Conservation (phyloP, 2,113 vertebrate genomes). For the Pygoscelis adeliae region DNA sequence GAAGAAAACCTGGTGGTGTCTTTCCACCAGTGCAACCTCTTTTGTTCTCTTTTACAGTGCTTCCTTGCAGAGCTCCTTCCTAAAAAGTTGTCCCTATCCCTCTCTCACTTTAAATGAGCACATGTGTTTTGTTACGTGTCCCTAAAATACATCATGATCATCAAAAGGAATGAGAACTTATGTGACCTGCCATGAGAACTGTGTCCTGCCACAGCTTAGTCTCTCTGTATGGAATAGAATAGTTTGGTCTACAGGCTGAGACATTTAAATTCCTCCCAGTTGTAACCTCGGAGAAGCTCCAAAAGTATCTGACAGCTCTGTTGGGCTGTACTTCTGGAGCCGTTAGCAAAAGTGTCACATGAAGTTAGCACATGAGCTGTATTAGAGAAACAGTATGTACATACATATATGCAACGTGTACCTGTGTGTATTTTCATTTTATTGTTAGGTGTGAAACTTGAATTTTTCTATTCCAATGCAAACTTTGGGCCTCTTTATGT, state of each 20-base stretch:
- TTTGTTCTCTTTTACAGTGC: not conserved
- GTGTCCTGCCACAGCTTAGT: not conserved
- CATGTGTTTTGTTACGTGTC: not conserved
- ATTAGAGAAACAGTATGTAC: not conserved
- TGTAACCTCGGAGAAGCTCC: not conserved
- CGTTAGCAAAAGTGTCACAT: not conserved
- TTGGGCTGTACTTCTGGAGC: not conserved
- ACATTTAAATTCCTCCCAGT: not conserved
- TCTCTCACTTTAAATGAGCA: not conserved
- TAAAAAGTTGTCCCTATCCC: not conserved
- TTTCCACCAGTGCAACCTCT: not conserved
- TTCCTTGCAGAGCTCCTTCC: not conserved
- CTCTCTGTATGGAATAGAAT: not conserved
- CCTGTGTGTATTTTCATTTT: not conserved
- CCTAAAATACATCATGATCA: not conserved
- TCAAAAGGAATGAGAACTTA: not conserved
- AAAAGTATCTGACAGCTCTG: not conserved
- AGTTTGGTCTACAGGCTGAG: not conserved
- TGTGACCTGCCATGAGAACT: not conserved
- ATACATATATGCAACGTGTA: fast-evolving
- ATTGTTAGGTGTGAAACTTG: not conserved
- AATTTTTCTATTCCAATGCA: not conserved
- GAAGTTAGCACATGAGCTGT: not conserved
- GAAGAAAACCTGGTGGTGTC: not conserved
- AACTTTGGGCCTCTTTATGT: not conserved